Evolutionary conservation across 1,140 invertebrate species (phyloP).

Genomic region (Penaeus chinensis): DNA sequence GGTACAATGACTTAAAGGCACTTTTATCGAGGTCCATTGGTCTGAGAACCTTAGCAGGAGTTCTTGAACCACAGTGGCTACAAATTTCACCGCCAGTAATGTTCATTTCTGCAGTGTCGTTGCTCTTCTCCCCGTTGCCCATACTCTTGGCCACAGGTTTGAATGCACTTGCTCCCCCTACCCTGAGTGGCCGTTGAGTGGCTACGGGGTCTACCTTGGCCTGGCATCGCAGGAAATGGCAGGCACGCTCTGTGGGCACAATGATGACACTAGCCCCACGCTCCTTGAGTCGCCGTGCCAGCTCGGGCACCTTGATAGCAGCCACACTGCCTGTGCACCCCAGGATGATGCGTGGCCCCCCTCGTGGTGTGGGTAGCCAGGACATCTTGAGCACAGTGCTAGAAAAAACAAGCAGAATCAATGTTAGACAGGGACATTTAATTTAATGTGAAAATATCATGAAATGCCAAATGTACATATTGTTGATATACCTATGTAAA

Average conservation of each 20-base stretch:
- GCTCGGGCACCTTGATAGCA: constrained; percentile 82
- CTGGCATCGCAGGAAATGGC: constrained; percentile 80
- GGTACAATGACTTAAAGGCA: constrained; percentile 72
- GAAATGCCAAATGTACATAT: background rate
- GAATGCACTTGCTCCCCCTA: background rate
- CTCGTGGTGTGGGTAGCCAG: constrained; percentile 17
- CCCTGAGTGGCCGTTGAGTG: background rate
- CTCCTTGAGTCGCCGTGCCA: constrained; percentile 68
- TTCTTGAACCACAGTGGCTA: constrained; percentile 34
- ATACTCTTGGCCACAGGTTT: constrained; percentile 18
- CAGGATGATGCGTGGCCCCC: constrained; percentile 74
- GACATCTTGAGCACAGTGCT: constrained; percentile 10
- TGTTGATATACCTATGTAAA: constrained; percentile 25
- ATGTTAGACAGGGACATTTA: background rate
- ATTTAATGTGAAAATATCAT: background rate
- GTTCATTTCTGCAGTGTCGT: constrained; percentile 42
- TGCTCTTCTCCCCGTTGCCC: constrained; percentile 40
- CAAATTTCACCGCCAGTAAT: constrained; percentile 68
- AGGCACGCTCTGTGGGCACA: constrained; percentile 84
- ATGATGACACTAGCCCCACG: constrained; percentile 76
- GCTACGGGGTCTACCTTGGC: constrained; percentile 30
- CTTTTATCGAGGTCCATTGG: constrained; percentile 17
- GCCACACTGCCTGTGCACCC: constrained; percentile 93
- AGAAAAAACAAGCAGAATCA: too few relatives aligned
- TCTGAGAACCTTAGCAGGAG: background rate